Conservation (phyloP, 2,888 invertebrate species). For the Ophion ventricosus region DNA sequence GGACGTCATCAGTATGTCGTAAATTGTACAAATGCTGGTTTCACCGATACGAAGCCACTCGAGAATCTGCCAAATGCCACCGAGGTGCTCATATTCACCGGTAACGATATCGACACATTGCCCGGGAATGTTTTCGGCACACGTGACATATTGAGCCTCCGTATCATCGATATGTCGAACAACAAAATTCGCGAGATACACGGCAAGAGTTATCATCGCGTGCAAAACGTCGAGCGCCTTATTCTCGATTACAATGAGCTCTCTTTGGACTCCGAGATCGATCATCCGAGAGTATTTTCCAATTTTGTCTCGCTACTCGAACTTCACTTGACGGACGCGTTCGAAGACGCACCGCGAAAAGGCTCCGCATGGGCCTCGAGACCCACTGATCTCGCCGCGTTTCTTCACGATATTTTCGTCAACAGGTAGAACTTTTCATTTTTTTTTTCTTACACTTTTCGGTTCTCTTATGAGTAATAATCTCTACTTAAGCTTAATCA, state of each 20-base stretch:
- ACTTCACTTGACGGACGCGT: conserved; percentile 90
- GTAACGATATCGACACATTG: conserved; percentile 87
- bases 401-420: conserved; percentile 89
- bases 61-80: conserved; percentile 87
- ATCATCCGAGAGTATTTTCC: conserved; percentile 88
- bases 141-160: conserved; percentile 85
- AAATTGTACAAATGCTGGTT: conserved; percentile 88
- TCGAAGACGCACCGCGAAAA: conserved; percentile 86
- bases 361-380: conserved; percentile 44
- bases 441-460: background rate
- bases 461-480: background rate
- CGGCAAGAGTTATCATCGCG: conserved; percentile 90
- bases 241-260: conserved; percentile 90
- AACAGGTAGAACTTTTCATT: conserved; percentile 82
- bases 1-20: conserved; percentile 86
- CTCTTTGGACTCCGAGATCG: conserved; percentile 86
- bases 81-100: conserved; percentile 88
- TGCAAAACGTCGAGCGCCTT: conserved; percentile 87
- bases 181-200: conserved; percentile 89
- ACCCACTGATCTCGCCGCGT: conserved; percentile 85
- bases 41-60: conserved; percentile 86
- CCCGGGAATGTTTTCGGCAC: conserved; percentile 90
- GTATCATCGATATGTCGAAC: conserved; percentile 89
- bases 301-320: conserved; percentile 89
- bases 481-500: too few relatives aligned